Percentiles rank a stretch among this genome's conserved stretches.
phyloP scores from a whole-genome alignment of 2,888 invertebrate species.

The Chirona hameri region DNA sequence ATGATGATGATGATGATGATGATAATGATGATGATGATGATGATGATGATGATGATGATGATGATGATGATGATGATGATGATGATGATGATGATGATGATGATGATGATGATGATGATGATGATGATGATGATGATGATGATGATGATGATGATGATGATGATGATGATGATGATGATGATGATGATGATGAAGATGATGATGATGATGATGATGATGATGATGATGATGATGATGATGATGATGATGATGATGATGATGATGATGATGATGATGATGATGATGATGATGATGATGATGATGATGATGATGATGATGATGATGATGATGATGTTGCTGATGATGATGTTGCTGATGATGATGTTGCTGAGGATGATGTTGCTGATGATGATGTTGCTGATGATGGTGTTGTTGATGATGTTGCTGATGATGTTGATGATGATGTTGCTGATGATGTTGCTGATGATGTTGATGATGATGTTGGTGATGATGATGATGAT shows the following conservation, averaged over 20 bases:
- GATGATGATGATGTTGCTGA: too few species aligned
- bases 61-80: constrained; percentile 29
- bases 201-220: too few species aligned
- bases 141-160: constrained; percentile 32
- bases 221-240: too few species aligned
- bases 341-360: too few species aligned
- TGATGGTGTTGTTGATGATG: too few species aligned
- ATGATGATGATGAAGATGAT: too few species aligned
- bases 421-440: too few species aligned
- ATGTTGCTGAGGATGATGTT: too few species aligned
- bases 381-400: too few species aligned
- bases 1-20: constrained; percentile 31
- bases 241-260: constrained; percentile 3
- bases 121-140: constrained; percentile 30
- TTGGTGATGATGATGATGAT: too few species aligned
- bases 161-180: constrained; percentile 32
- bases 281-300: constrained; percentile 29
- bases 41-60: constrained; percentile 31
- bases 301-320: constrained; percentile 30
- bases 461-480: too few species aligned
- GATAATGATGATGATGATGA: constrained; percentile 29
- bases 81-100: constrained; percentile 30
- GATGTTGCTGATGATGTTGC: too few species aligned
- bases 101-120: constrained; percentile 31
- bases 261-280: constrained; percentile 31